These are phyloP conservation scores for Ectemnius lituratus DNA, from an alignment of 2,888 invertebrate genomes.

Conservation along the genomic window DNA sequence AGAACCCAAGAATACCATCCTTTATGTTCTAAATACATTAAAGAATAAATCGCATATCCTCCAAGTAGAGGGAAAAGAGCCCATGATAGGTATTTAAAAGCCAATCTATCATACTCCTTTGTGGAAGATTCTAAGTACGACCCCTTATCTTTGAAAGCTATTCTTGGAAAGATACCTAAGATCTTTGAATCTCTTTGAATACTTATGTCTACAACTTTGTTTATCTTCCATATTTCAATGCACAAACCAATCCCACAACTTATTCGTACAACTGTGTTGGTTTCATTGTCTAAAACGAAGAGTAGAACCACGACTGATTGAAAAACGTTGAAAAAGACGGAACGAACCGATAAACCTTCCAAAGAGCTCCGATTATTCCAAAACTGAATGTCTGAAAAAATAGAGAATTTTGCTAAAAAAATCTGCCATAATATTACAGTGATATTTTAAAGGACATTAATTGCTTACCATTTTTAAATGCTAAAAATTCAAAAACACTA, in stretches of 20 bases:
- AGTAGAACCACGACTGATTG: constrained; percentile 96
- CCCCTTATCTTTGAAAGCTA: constrained; percentile 94
- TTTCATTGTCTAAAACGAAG: constrained; percentile 99
- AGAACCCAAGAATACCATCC: constrained; percentile 99
- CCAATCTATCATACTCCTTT: constrained; percentile 94
- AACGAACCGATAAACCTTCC: constrained; percentile 97
- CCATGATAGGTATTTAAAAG: constrained; percentile 98
- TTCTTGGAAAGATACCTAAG: constrained; percentile 88
- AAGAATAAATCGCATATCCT: constrained; percentile 96
- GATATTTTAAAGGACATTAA: neutral
- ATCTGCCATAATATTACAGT: neutral
- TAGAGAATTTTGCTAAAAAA: constrained; percentile 20
- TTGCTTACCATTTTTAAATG: constrained; percentile 95
- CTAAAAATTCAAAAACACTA: constrained; percentile 98
- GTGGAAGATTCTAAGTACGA: constrained; percentile 97
- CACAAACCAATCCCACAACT: constrained; percentile 96
- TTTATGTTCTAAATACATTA: constrained; percentile 97
- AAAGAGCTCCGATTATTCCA: constrained; percentile 98
- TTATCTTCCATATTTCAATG: constrained; percentile 99
- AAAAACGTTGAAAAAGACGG: constrained; percentile 99
- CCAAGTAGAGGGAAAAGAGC: constrained; percentile 94
- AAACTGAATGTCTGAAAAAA: constrained; percentile 93
- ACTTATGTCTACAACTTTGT: constrained; percentile 94
- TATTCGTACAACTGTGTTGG: constrained; percentile 96
- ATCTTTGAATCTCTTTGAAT: constrained; percentile 86